phyloP scores from a whole-genome alignment of 2,113 vertebrate genomes.

The Gasterosteus nipponicus region DNA sequence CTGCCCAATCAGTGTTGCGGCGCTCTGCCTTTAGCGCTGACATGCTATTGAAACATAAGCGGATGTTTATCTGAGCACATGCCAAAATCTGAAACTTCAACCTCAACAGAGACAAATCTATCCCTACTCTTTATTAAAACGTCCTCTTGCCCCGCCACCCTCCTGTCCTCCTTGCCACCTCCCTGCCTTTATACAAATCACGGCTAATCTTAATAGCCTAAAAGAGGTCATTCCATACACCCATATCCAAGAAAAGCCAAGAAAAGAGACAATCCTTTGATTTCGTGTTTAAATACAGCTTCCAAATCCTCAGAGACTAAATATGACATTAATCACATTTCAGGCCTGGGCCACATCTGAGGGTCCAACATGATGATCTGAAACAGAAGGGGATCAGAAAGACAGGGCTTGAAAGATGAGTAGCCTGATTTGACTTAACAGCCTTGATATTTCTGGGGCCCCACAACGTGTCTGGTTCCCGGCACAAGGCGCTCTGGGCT shows the following conservation, averaged over 20 bases:
- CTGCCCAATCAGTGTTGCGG: slow-evolving; percentile 56
- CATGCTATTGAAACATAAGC: slow-evolving; percentile 26
- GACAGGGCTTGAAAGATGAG: slow-evolving; percentile 28
- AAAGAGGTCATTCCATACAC: slow-evolving; percentile 23
- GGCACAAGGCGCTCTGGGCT: slow-evolving; percentile 13
- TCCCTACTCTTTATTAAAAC: background rate
- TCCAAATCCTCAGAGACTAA: slow-evolving; percentile 47
- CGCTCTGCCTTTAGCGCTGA: slow-evolving; percentile 47
- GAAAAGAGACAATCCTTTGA: slow-evolving; percentile 27
- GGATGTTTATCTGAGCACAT: slow-evolving; percentile 38
- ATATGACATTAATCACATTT: slow-evolving; percentile 68
- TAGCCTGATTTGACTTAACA: slow-evolving; percentile 46
- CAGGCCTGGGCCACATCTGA: slow-evolving; percentile 46
- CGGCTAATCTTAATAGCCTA: slow-evolving; percentile 25
- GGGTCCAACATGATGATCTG: slow-evolving; percentile 53
- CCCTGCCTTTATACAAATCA: background rate
- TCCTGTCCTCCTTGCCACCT: background rate
- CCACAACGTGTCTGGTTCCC: slow-evolving; percentile 1
- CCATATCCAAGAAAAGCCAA: background rate
- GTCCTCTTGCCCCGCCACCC: background rate
- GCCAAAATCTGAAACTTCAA: background rate
- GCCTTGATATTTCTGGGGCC: slow-evolving; percentile 25
- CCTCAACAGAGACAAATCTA: background rate
- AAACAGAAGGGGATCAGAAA: slow-evolving; percentile 47
- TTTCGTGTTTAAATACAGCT: slow-evolving; percentile 23